Base-by-base conservation (phyloP, 2,113 vertebrate species). In the Hepsetus odoe region DNA sequence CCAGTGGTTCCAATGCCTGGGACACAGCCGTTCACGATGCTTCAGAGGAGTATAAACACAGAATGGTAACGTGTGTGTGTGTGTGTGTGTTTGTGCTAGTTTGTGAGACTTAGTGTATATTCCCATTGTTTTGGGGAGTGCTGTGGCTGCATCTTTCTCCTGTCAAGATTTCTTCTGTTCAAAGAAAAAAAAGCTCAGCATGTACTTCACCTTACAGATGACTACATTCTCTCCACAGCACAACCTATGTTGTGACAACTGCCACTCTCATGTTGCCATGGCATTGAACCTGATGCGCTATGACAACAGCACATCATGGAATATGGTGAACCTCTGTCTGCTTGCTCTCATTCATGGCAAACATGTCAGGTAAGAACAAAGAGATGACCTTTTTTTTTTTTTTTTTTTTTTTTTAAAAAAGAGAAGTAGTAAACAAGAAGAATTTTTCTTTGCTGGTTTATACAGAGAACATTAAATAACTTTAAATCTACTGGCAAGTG, bases 161-260 rank as follows among this genome's bases (percentile, higher is more conserved):
- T n/a, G n/a, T n/a, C n/a, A n/a, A n/a, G n/a, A n/a, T n/a, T n/a
- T n/a, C n/a, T n/a, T n/a, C n/a, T n/a, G n/a, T n/a, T n/a, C n/a
- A n/a, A n/a, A n/a, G n/a, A n/a, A n/a, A n/a, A n/a, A n/a, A n/a
- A n/a, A n/a, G n/a, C 32, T 38, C 42, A 12, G 20, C 22, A 22
- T 53, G 30, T 10, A 11, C 40, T 3, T 56, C 11, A 22, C 2
- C 46, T 71, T 28, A 64, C 24, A 42, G 7, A 61, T 20, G 6
- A 42, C 53, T 58, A 33, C 2, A 2, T 67, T 77, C 14, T 28
- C 77, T 14, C 86, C 83, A 10, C 79, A 99, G 98, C 98, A 99
- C 91, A 99, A 96, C 88, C 94, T 99, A 53, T 99, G 98, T 90
- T 99, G 98, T 80, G 97, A 99, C 88, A 99, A 99, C 89, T 99